A percentile compares a stretch with the other conserved stretches of the same genome.
These are phyloP conservation scores for Tubiluchus corallicola DNA, from an alignment of 2,888 invertebrate species.

Conservation along the genomic window DNA sequence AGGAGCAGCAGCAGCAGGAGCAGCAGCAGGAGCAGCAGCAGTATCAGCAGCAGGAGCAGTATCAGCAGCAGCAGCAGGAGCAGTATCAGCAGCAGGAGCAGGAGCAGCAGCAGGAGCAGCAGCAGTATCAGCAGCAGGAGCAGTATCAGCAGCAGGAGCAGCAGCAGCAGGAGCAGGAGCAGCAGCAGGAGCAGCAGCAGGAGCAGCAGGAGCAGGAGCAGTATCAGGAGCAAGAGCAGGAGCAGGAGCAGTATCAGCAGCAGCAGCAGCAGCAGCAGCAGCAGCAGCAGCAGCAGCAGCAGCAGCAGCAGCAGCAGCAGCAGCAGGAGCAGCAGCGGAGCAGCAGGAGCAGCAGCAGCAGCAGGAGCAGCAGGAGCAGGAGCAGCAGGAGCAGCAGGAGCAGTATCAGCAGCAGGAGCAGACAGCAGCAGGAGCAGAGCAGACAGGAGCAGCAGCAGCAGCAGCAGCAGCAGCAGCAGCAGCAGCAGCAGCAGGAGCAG, in stretches of 20 bases:
- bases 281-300: conserved; percentile 8
- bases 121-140: too few species aligned
- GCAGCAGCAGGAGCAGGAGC: conserved; percentile 7
- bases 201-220: conserved; percentile 6
- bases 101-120: conserved; percentile 7
- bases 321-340: conserved; percentile 8
- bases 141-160: too few species aligned
- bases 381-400: conserved; percentile 7
- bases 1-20: conserved; percentile 7
- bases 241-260: too few species aligned
- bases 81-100: too few species aligned
- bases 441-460: conserved; percentile 4
- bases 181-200: conserved; percentile 8
- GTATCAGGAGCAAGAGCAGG: too few species aligned
- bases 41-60: too few species aligned
- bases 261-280: conserved; percentile 8
- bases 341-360: neutral
- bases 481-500: conserved; percentile 6
- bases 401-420: too few species aligned
- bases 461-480: conserved; percentile 8
- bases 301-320: conserved; percentile 8
- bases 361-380: conserved; percentile 4
- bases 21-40: too few species aligned
- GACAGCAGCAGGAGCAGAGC: neutral
- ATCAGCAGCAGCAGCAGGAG: too few species aligned